A percentile compares a stretch with the other conserved stretches of the same genome.
Conservation (phyloP, 2,113 vertebrate species). For the Dasyprocta punctata region DNA sequence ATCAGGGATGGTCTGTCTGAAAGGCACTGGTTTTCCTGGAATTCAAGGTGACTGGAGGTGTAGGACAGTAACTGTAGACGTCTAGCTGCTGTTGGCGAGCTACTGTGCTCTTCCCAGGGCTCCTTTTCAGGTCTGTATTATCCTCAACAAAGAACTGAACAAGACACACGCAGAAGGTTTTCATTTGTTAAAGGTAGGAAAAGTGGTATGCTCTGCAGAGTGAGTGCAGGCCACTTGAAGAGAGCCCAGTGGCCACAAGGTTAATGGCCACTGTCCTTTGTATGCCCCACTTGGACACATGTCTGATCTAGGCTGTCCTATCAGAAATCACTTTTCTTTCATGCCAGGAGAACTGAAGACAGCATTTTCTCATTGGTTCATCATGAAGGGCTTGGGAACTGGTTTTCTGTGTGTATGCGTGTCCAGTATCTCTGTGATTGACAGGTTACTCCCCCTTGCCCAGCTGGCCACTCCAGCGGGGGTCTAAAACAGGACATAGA, state of each 20-base stretch:
- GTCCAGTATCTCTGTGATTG: not conserved
- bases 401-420: not conserved
- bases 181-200: not conserved
- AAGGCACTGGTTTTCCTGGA: not conserved
- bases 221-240: not conserved
- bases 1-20: not conserved
- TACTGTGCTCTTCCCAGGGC: not conserved
- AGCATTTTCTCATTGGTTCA: not conserved
- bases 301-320: not conserved
- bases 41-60: not conserved
- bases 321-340: not conserved
- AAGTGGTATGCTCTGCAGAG: not conserved
- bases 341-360: not conserved
- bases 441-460: not conserved
- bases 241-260: not conserved
- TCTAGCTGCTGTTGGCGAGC: not conserved
- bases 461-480: not conserved
- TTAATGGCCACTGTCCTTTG: not conserved
- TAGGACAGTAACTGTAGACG: not conserved
- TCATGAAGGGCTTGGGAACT: not conserved
- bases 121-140: not conserved
- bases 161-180: not conserved
- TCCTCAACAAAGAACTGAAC: not conserved
- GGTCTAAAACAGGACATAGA: not conserved
- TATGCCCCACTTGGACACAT: not conserved